These are phyloP conservation scores for Oophaga pumilio DNA, from an alignment of 2,113 vertebrate genomes.

Conservation along the genomic window DNA sequence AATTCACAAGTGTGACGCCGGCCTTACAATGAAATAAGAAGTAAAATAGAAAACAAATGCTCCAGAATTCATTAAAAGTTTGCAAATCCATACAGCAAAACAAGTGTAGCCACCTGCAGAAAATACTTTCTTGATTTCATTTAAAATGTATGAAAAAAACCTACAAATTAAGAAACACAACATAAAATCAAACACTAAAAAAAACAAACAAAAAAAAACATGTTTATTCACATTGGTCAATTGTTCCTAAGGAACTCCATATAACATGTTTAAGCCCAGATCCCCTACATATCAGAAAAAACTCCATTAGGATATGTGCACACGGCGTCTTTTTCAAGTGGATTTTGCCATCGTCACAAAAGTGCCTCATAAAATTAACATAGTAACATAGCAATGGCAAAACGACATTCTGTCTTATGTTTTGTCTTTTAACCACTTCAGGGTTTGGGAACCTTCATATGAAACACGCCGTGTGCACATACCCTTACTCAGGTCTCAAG, in stretches of 20 bases:
- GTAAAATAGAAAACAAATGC: neutral
- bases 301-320: neutral
- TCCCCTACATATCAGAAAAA: neutral
- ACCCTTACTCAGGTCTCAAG: neutral
- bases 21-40: neutral
- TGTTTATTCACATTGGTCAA: constrained; percentile 12
- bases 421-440: too few species aligned
- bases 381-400: too few species aligned
- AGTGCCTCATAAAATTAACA: too few species aligned
- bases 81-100: neutral
- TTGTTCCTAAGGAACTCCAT: constrained; percentile 1
- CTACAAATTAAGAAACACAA: neutral
- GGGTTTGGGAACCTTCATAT: too few species aligned
- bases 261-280: neutral
- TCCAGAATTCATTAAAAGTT: neutral
- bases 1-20: too few species aligned
- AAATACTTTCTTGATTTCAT: neutral
- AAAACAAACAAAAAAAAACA: neutral
- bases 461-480: too few species aligned
- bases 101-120: neutral
- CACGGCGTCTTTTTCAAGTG: too few species aligned
- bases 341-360: too few species aligned
- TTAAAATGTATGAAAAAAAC: neutral
- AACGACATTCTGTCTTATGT: too few species aligned
- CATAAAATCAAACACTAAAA: neutral